phyloP scores from a whole-genome alignment of 1,140 invertebrate genomes.

The Aporrectodea caliginosa region DNA sequence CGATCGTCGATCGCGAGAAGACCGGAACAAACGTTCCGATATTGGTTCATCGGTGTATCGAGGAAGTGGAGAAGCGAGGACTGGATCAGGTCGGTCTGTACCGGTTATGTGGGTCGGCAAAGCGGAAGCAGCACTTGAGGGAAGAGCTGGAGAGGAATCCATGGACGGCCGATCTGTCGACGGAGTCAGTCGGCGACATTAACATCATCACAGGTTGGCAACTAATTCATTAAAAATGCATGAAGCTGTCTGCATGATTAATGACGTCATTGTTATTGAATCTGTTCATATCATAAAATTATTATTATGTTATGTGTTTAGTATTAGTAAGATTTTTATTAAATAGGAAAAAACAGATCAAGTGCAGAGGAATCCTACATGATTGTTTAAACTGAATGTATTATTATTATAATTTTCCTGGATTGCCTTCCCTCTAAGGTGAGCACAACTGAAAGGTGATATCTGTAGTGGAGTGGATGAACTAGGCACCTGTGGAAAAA shows the following conservation, averaged over 20 bases:
- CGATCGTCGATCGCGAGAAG: slow-evolving; percentile 77
- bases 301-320: no score
- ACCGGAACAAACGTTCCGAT: slow-evolving; percentile 69
- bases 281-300: no score
- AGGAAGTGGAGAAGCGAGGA: slow-evolving; percentile 91
- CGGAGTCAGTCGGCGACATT: slow-evolving; percentile 90
- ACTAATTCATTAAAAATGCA: neutral
- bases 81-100: slow-evolving; percentile 92
- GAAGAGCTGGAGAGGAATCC: slow-evolving; percentile 91
- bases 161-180: slow-evolving; percentile 82
- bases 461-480: no score
- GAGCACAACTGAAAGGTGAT: no score
- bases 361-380: no score
- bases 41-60: slow-evolving; percentile 85
- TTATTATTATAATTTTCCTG: no score
- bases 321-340: no score
- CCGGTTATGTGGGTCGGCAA: slow-evolving; percentile 91
- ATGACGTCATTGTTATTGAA: no score
- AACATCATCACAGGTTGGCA: slow-evolving; percentile 53
- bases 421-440: no score
- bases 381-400: no score
- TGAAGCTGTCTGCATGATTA: neutral
- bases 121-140: slow-evolving; percentile 87
- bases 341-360: no score
- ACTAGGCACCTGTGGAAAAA: no score